Percentiles rank a stretch among this genome's conserved stretches.
Conservation (phyloP, 1,140 invertebrate species). For the Saxidomus purpurata region DNA sequence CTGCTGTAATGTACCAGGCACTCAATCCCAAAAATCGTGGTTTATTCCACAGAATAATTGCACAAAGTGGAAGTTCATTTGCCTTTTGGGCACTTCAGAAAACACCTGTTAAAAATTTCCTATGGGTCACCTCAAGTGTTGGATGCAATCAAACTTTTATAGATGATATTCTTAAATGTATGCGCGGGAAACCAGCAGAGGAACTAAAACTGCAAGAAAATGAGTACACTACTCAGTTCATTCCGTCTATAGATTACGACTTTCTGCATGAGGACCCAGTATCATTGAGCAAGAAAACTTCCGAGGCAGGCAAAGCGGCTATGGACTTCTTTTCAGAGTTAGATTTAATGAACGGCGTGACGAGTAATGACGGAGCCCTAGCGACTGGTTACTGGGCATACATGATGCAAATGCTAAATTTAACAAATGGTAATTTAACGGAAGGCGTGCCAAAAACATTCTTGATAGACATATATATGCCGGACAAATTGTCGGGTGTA, state of each 20-base stretch:
- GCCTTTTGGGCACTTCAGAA: conserved; percentile 59
- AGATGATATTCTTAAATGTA: neutral
- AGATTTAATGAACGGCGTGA: conserved; percentile 43
- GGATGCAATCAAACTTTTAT: neutral
- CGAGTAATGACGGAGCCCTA: neutral
- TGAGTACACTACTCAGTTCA: conserved; percentile 17
- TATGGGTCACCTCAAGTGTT: neutral
- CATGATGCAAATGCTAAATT: neutral
- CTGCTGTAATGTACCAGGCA: conserved; percentile 68
- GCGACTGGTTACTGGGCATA: neutral
- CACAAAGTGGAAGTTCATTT: conserved; percentile 69
- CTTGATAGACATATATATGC: neutral
- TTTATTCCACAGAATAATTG: conserved; percentile 68
- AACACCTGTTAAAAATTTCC: conserved; percentile 27
- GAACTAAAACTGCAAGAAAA: neutral
- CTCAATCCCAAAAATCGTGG: conserved; percentile 70
- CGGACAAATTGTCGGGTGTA: neutral
- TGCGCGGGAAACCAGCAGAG: neutral
- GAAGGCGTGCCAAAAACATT: neutral
- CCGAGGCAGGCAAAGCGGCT: neutral
- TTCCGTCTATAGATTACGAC: neutral
- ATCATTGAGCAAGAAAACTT: neutral
- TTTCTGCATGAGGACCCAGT: neutral
- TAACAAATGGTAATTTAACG: neutral
- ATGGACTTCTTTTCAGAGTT: conserved; percentile 20